A percentile compares a stretch with the other conserved stretches of the same genome.
These are phyloP conservation scores for Brachionus koreanus DNA, from an alignment of 1,140 invertebrate genomes.

Conservation along the genomic window DNA sequence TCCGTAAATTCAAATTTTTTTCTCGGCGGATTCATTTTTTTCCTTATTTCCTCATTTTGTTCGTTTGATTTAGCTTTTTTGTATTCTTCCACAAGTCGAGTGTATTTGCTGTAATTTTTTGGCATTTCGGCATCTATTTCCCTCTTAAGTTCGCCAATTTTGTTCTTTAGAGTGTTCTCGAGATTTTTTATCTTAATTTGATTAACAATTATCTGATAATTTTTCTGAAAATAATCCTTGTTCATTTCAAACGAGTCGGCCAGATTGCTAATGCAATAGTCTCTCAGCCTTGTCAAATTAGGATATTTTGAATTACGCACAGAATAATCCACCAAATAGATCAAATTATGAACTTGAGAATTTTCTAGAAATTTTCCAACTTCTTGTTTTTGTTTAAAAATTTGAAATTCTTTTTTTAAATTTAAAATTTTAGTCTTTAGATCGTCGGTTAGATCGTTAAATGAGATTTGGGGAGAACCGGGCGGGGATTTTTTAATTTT, in stretches of 20 bases:
- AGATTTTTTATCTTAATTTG: not conserved
- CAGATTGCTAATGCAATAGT: not conserved
- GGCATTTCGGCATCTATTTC: constrained; percentile 29
- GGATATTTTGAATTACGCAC: not conserved
- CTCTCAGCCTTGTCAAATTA: not conserved
- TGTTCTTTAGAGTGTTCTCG: constrained; percentile 3
- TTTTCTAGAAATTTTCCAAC: not conserved
- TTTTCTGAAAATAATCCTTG: not conserved
- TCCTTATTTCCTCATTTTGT: not conserved
- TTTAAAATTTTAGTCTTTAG: not conserved
- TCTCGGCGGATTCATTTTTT: constrained; percentile 30
- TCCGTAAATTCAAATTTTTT: constrained; percentile 36
- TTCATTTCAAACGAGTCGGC: not conserved
- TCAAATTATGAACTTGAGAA: not conserved
- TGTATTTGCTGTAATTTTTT: not conserved
- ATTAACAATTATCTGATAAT: not conserved
- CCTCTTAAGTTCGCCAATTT: not conserved
- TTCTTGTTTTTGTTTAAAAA: constrained; percentile 9
- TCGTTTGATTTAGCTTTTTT: not conserved
- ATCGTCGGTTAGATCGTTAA: not conserved
- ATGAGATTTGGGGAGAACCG: not conserved
- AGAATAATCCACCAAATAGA: not conserved
- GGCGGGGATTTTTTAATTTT: not conserved
- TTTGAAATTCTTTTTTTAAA: constrained; percentile 7
- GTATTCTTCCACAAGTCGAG: not conserved